phyloP scores from a whole-genome alignment of 2,888 invertebrate species.

The Drosophila siamana region DNA sequence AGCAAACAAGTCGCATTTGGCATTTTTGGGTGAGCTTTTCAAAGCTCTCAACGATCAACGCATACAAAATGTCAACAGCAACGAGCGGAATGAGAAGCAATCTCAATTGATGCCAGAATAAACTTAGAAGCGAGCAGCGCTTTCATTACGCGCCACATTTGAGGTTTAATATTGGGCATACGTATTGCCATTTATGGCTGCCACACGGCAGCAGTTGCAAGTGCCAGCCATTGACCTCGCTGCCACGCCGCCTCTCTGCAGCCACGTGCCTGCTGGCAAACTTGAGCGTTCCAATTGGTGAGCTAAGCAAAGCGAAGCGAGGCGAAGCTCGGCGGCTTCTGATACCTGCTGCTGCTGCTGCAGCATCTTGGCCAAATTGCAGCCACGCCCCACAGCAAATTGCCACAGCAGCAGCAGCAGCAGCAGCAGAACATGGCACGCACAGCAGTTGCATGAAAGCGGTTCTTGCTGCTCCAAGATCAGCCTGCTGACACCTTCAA shows the following conservation, averaged over 20 bases:
- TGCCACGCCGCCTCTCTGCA: slow-evolving; percentile 17
- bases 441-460: slow-evolving; percentile 51
- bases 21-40: slow-evolving; percentile 8
- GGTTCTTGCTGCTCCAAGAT: slow-evolving; percentile 38
- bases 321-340: slow-evolving; percentile 45
- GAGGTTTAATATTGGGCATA: slow-evolving; percentile 13
- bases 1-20: slow-evolving; percentile 17
- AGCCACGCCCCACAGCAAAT: slow-evolving; percentile 64
- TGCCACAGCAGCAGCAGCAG: slow-evolving; percentile 38
- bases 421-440: slow-evolving; percentile 35
- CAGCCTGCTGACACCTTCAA: slow-evolving; percentile 74
- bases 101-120: slow-evolving; percentile 19
- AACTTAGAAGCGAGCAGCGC: not conserved
- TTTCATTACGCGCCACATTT: too few relatives aligned
- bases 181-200: slow-evolving; percentile 7
- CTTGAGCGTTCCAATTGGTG: too few relatives aligned
- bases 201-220: too few relatives aligned
- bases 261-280: slow-evolving; percentile 72
- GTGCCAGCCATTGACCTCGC: slow-evolving; percentile 58
- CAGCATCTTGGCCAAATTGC: slow-evolving; percentile 64
- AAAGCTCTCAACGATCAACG: slow-evolving; percentile 23
- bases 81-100: slow-evolving; percentile 8
- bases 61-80: slow-evolving; percentile 6
- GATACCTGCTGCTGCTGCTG: slow-evolving; percentile 32
- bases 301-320: too few relatives aligned